A percentile compares a stretch with the other conserved stretches of the same genome.
Evolutionary conservation across 2,797 vertebrate species (phyloP).

Genomic region (Acestrorhynchus altus): DNA sequence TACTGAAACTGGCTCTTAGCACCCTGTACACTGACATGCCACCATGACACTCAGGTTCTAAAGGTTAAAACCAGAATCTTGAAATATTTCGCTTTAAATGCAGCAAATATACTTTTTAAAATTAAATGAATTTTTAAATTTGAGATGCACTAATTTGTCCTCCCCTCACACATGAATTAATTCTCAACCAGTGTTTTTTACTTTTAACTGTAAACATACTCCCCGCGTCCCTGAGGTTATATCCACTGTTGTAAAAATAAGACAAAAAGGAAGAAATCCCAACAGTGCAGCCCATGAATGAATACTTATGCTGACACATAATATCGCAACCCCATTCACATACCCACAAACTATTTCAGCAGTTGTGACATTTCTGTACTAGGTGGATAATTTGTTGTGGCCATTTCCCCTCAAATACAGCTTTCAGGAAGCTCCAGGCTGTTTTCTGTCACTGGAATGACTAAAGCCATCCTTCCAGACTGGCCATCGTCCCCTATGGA

Average conservation of each 20-base stretch:
- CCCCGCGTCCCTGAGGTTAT: too few species aligned
- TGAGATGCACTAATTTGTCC: too few species aligned
- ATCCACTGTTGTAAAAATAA: not conserved
- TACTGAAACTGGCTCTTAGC: too few species aligned
- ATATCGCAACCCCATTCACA: not conserved
- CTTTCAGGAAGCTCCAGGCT: slow-evolving; percentile 39
- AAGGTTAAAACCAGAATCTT: too few species aligned
- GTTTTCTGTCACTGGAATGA: slow-evolving; percentile 29
- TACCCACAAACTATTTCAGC: not conserved
- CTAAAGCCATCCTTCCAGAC: not conserved
- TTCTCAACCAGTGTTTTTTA: too few species aligned
- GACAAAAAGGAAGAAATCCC: not conserved
- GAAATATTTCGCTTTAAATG: too few species aligned
- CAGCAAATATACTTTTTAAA: too few species aligned
- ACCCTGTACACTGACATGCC: too few species aligned
- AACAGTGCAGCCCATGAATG: slow-evolving; percentile 6
- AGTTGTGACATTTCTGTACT: slow-evolving; percentile 9
- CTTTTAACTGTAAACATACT: too few species aligned
- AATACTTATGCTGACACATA: slow-evolving; percentile 2
- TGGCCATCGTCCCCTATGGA: not conserved
- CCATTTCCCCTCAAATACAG: slow-evolving; percentile 18
- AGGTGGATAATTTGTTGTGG: slow-evolving; percentile 26
- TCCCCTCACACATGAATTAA: too few species aligned
- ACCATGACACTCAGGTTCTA: too few species aligned
- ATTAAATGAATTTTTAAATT: too few species aligned